Evolutionary conservation across 2,888 invertebrate species (phyloP).

Genomic region (Euclidia mi): DNA sequence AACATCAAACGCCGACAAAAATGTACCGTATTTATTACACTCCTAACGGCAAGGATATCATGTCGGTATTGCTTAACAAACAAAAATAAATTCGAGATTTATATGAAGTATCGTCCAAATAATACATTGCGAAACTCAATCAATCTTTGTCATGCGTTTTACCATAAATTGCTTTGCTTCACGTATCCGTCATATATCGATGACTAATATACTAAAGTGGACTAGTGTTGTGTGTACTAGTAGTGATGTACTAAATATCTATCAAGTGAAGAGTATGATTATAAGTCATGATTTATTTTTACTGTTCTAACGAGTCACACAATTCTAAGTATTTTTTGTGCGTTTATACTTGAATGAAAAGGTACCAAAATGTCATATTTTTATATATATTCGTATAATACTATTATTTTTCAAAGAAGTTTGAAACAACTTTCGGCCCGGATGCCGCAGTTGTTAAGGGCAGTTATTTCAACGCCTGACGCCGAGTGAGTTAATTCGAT

Average conservation of each 20-base stretch:
- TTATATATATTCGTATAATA: too few species aligned
- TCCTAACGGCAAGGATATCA: conserved; percentile 3
- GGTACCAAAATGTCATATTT: too few species aligned
- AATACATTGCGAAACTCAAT: conserved; percentile 33
- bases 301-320: too few species aligned
- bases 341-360: too few species aligned
- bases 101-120: conserved; percentile 28
- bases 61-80: conserved; percentile 17
- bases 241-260: conserved; percentile 26
- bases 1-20: neutral
- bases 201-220: conserved; percentile 40
- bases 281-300: too few species aligned
- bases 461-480: too few species aligned
- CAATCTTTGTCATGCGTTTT: conserved; percentile 38
- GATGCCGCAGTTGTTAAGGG: too few species aligned
- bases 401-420: too few species aligned
- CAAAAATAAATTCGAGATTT: conserved; percentile 38
- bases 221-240: conserved; percentile 27
- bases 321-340: too few species aligned
- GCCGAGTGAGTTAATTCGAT: too few species aligned
- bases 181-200: conserved; percentile 37
- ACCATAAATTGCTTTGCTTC: conserved; percentile 14
- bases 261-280: too few species aligned
- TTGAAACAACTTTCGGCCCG: too few species aligned
- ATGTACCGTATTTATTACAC: conserved; percentile 1